These are phyloP conservation scores for Magallana nippona DNA, from an alignment of 2,888 invertebrate genomes.

Conservation along the genomic window DNA sequence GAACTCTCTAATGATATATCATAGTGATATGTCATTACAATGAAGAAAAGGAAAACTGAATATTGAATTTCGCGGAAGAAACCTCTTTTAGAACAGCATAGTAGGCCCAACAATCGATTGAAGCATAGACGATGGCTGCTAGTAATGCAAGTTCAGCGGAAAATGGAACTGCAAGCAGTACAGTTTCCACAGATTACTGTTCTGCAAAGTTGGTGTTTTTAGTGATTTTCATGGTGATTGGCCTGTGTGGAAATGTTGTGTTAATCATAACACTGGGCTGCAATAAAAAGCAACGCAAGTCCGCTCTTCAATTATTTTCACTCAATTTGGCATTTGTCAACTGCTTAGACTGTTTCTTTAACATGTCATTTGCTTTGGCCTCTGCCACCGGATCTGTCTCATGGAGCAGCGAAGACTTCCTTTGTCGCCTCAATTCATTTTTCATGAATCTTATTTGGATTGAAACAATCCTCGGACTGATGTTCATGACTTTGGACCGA, in stretches of 20 bases:
- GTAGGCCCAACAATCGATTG: background rate
- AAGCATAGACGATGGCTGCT: slow-evolving; percentile 26
- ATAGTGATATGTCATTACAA: background rate
- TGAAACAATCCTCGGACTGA: slow-evolving; percentile 64
- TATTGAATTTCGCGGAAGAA: background rate
- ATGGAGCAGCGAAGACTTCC: slow-evolving; percentile 66
- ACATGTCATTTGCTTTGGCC: slow-evolving; percentile 72
- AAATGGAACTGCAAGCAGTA: slow-evolving; percentile 21
- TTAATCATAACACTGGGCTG: slow-evolving; percentile 69
- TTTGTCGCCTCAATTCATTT: slow-evolving; percentile 71
- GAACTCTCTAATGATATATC: background rate
- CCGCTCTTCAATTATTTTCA: slow-evolving; percentile 66
- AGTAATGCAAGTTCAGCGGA: slow-evolving; percentile 21
- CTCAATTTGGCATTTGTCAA: slow-evolving; percentile 70
- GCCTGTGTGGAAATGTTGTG: slow-evolving; percentile 70
- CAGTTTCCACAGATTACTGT: slow-evolving; percentile 42
- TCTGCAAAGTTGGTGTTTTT: slow-evolving; percentile 64
- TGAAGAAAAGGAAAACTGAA: background rate
- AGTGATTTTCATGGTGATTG: slow-evolving; percentile 67
- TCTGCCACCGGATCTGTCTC: slow-evolving; percentile 62
- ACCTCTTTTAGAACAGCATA: background rate
- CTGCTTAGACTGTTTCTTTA: slow-evolving; percentile 70
- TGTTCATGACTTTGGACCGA: slow-evolving; percentile 68
- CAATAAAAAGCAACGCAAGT: slow-evolving; percentile 60
- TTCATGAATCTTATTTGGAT: slow-evolving; percentile 67